These are phyloP conservation scores for Notamacropus eugenii DNA, from an alignment of 2,797 vertebrate species.

Conservation along the genomic window DNA sequence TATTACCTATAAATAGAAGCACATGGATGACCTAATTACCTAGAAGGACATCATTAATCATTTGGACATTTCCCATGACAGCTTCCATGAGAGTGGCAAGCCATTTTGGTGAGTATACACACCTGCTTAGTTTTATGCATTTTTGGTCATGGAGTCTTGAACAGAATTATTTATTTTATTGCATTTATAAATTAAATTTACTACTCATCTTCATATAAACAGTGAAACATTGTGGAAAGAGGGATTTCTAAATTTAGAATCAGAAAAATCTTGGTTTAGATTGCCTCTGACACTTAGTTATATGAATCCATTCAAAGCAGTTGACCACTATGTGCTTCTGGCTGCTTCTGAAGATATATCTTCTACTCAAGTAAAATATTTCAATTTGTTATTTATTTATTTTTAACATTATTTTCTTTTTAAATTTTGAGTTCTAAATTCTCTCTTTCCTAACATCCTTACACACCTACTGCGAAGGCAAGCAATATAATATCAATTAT, in stretches of 20 bases:
- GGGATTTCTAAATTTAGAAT: not conserved
- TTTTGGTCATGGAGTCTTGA: too few species aligned
- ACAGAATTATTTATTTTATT: too few species aligned
- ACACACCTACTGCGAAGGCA: not conserved
- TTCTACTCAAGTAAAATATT: not conserved
- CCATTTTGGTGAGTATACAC: too few species aligned
- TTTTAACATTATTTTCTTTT: not conserved
- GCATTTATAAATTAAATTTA: too few species aligned
- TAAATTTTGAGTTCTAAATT: not conserved
- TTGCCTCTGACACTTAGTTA: not conserved
- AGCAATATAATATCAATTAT: not conserved
- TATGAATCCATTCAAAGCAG: not conserved
- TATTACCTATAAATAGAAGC: not conserved
- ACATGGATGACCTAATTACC: too few species aligned
- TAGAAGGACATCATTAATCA: not conserved
- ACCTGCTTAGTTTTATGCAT: too few species aligned
- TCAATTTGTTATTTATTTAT: not conserved
- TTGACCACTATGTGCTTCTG: not conserved
- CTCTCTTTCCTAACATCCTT: not conserved
- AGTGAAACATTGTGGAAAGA: not conserved
- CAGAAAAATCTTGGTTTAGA: not conserved
- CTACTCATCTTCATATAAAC: not conserved
- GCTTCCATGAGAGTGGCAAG: not conserved
- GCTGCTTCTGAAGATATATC: not conserved
- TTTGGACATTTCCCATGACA: not conserved